Percentiles rank a stretch among this genome's conserved stretches.
Evolutionary conservation across 2,797 vertebrate species (phyloP).

Genomic region (Xenentodon cancila): DNA sequence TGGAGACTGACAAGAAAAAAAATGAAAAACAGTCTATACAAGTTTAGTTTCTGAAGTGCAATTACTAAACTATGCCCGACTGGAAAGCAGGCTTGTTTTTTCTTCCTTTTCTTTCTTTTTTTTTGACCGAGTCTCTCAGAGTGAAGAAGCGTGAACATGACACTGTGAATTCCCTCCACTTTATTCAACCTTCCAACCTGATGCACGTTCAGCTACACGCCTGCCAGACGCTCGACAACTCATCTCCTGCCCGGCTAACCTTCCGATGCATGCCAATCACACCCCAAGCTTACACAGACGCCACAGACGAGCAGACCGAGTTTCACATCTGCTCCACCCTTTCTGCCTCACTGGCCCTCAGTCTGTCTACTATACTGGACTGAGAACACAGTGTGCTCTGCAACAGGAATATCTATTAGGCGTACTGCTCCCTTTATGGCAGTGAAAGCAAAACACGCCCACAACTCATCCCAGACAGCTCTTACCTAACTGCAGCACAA

Average conservation of each 20-base stretch:
- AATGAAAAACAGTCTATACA: conserved; percentile 23
- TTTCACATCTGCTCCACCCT: conserved; percentile 64
- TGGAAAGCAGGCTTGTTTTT: conserved; percentile 48
- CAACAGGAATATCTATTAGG: conserved; percentile 57
- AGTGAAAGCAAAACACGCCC: conserved; percentile 15
- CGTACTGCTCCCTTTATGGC: conserved; percentile 14
- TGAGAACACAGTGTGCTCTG: conserved; percentile 8
- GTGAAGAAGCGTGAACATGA: conserved; percentile 60
- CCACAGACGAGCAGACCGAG: conserved; percentile 54
- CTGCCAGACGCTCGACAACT: conserved; percentile 21
- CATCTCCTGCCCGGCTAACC: conserved; percentile 8
- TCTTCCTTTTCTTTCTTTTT: conserved; percentile 1
- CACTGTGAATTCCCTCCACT: conserved; percentile 63
- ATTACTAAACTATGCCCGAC: conserved; percentile 53
- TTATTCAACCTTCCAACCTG: conserved; percentile 53
- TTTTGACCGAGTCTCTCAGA: conserved; percentile 43
- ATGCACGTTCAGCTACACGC: conserved; percentile 73
- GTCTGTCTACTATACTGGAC: conserved; percentile 13
- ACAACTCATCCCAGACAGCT: conserved; percentile 5
- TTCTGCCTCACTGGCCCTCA: conserved; percentile 29
- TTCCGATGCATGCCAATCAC: conserved; percentile 43
- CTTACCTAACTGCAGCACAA: not conserved
- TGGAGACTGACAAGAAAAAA: conserved; percentile 3
- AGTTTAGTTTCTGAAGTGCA: conserved; percentile 27
- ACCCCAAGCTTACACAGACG: conserved; percentile 49